Evolutionary conservation across 2,888 invertebrate species (phyloP).

Genomic region (Nephrotoma flavescens): DNA sequence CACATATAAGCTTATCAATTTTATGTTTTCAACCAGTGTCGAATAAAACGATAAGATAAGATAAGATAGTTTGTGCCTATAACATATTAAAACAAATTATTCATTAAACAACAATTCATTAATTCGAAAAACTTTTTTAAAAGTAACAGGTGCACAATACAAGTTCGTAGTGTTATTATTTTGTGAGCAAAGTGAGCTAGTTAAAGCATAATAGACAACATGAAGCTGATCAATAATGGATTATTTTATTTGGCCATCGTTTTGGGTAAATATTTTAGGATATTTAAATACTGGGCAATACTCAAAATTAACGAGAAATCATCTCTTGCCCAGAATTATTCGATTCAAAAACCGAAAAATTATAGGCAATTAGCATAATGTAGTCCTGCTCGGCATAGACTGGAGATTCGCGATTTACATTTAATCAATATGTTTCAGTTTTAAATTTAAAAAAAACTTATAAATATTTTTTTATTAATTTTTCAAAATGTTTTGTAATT

Average conservation of each 20-base stretch:
- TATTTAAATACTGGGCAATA: not conserved
- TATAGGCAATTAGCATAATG: not conserved
- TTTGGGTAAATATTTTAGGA: conserved; percentile 28
- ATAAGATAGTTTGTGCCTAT: not conserved
- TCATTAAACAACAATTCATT: not conserved
- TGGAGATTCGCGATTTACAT: too few relatives aligned
- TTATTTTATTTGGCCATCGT: conserved; percentile 38
- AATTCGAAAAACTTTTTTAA: not conserved
- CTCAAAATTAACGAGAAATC: not conserved
- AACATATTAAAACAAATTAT: not conserved
- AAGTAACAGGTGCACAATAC: not conserved
- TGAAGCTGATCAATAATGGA: conserved; percentile 17
- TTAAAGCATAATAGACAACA: conserved; percentile 8
- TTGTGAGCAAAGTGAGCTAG: not conserved
- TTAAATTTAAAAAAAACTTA: too few relatives aligned
- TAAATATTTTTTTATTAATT: not conserved
- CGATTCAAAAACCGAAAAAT: not conserved
- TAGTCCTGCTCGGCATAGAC: too few relatives aligned
- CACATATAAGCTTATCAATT: not conserved
- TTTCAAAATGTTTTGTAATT: not conserved
- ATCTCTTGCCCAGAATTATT: not conserved
- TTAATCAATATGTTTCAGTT: too few relatives aligned
- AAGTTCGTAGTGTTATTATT: not conserved
- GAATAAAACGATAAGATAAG: not conserved
- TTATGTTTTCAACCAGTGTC: not conserved